Base-by-base conservation (phyloP, 2,113 vertebrate genomes). In the Clinocottus analis region DNA sequence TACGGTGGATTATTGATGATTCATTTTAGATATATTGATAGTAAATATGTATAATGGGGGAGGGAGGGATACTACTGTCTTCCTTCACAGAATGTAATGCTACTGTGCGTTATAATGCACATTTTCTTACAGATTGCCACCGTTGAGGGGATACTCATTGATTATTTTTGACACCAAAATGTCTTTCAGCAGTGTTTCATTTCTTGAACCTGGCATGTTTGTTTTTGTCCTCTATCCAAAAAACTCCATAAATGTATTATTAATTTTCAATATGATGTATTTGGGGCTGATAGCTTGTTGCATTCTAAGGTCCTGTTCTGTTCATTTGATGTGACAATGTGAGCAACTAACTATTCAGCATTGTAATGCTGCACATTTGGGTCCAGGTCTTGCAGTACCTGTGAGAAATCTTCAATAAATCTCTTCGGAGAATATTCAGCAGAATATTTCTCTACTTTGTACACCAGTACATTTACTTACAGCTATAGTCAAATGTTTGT, bases 241-340 rank as follows among this genome's bases (percentile, higher is more conserved):
- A 66, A 16, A 25, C 47, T 13, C 37, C n/a, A 10, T 64, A 19
- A 47, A 61, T 53, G 27, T 31, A 14, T 60, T 29, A 64, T 71
- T 6, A 19, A 55, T 66, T 70, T n/a, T 75, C 35, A 71, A 29
- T 51, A 19, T 21, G 47, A 33, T 58, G 21, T 61, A 45, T 45
- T 59, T 61, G 16, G 55, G 31, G 55, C 35, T n/a, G 37, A 27
- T 21, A 2, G n/a, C 21, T 56, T 65, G 51, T 33, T 58, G 60
- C 5, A 53, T 29, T 41, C 49, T 41, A 8, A 25, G 7, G 37
- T 51, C 23, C 17, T 39, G 12, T 75, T 17, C 19, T 55, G 33
- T 23, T 17, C 17, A 29, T 64, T 31, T 65, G 35, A 65, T 27
- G 21, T 56, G 60, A 7, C 14, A 59, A 4, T 9, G 2, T 61